Evolutionary conservation across 1,140 invertebrate genomes (phyloP), one percentile per base, ranked within the genome.

Genomic region (Maniola jurtina): DNA sequence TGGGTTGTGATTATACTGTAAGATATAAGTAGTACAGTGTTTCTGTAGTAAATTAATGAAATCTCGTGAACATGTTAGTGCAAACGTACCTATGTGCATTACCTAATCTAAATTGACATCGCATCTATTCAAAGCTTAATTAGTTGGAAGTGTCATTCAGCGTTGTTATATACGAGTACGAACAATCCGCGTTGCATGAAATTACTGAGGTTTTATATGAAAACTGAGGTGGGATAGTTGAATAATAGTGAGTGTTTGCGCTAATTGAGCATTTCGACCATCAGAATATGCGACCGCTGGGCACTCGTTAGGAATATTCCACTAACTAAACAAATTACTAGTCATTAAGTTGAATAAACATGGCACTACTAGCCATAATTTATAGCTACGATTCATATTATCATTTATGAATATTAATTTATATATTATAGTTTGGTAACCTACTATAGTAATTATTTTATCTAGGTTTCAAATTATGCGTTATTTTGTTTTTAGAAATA

Each of bases 291-390:
- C 81, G 78, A 70, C 76, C 72, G 79, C 55, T 40, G 14, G 33
- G 25, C 34, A 35, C 54, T 56, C 54, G 54, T 56, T 56, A 56
- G 45, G 13, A 25, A 33, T 25, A 54, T 54, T 25, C 50, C 4
- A 33, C 14, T 25, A 7, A 25, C 6, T 10, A 54, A 25, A 10
- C 50, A 33, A 85, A 87, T 80, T 88, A 87, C 87, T 87, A 86
- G 83, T 82, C 84, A 88, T 89, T 89, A 89, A 87, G 75, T 86
- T 88, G 80, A 87, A 88, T 84, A 86, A 11, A 87, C 82, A 80
- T 77, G 5, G 7, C 50, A 6, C 6, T 54, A 6, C 6, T 54
- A 13, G 50, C 9, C 5, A 33, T 16, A 25, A 2, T 54, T 6
- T 54, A 10, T 25, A 25, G 25, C 25, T 25, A 25, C 25, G 25